Evolutionary conservation across 2,113 vertebrate genomes (phyloP).

Genomic region (Gambusia affinis): DNA sequence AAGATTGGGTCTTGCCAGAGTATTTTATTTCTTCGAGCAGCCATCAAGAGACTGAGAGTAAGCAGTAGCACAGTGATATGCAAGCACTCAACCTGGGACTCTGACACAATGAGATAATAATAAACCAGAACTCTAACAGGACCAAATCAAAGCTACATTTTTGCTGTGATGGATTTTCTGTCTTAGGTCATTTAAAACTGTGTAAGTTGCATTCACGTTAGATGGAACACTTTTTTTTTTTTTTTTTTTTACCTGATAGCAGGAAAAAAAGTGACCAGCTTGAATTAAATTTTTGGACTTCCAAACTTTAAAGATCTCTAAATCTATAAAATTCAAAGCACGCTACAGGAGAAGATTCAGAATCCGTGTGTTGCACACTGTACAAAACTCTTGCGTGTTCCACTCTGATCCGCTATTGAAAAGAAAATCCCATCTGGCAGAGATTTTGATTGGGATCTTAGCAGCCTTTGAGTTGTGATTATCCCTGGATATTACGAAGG

Average conservation of each 20-base stretch:
- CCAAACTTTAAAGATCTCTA: neutral
- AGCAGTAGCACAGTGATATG: conserved; percentile 47
- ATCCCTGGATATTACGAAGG: conserved; percentile 33
- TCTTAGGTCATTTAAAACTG: conserved; percentile 53
- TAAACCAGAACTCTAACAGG: conserved; percentile 53
- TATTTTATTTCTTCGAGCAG: conserved; percentile 31
- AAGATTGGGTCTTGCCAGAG: conserved; percentile 48
- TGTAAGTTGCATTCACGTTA: conserved; percentile 19
- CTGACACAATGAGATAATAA: conserved; percentile 68
- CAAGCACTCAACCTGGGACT: conserved; percentile 68
- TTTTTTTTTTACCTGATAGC: neutral
- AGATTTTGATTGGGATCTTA: conserved; percentile 6
- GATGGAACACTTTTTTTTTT: conserved; percentile 1
- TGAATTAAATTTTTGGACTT: no score
- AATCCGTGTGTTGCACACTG: no score
- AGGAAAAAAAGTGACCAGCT: no score
- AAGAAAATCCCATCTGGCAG: conserved; percentile 3
- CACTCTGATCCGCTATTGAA: neutral
- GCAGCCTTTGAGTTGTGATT: conserved; percentile 25
- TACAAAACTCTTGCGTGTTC: no score
- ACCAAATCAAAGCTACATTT: conserved; percentile 50
- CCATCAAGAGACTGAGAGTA: conserved; percentile 62
- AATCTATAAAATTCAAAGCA: neutral
- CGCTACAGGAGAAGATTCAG: neutral
- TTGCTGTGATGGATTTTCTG: conserved; percentile 56